Percentiles rank a stretch among this genome's conserved stretches.
These are phyloP conservation scores for Argyrosomus japonicus DNA, from an alignment of 2,113 vertebrate species.

Conservation along the genomic window DNA sequence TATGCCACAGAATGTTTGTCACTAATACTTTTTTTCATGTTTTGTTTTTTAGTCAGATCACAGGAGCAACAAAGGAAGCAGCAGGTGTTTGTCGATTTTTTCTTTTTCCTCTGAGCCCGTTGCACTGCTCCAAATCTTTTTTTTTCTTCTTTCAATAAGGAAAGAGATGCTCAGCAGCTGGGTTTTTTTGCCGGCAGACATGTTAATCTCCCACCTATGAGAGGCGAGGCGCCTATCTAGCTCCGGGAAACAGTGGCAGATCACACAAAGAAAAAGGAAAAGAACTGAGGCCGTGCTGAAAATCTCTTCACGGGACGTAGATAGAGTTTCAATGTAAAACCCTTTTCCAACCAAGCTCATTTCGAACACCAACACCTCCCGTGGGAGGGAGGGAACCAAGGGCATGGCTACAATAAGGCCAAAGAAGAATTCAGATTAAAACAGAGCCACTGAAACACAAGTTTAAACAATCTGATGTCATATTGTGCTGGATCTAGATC, in stretches of 20 bases:
- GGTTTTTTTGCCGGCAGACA: constrained; percentile 64
- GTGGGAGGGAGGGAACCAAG: constrained; percentile 51
- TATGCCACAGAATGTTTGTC: neutral
- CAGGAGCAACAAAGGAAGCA: constrained; percentile 37
- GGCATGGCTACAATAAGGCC: constrained; percentile 76
- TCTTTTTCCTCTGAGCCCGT: neutral
- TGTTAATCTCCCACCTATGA: constrained; percentile 83
- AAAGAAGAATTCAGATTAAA: constrained; percentile 11
- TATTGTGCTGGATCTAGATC: constrained; percentile 80
- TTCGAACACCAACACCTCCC: constrained; percentile 74
- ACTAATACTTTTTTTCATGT: neutral
- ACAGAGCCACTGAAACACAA: constrained; percentile 36
- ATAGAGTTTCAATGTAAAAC: constrained; percentile 78
- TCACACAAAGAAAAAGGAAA: constrained; percentile 76
- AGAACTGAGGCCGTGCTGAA: constrained; percentile 75
- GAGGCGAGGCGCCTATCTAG: constrained; percentile 75
- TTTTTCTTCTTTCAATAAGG: constrained; percentile 22
- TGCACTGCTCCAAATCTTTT: constrained; percentile 32
- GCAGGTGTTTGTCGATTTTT: constrained; percentile 45
- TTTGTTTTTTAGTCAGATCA: constrained; percentile 25
- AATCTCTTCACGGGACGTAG: constrained; percentile 75
- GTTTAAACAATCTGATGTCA: constrained; percentile 80
- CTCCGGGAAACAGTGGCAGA: constrained; percentile 78
- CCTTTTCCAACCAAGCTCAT: constrained; percentile 67
- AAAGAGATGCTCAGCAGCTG: constrained; percentile 50